phyloP scores from a whole-genome alignment of 2,888 invertebrate genomes.

The Cantharis rufa region DNA sequence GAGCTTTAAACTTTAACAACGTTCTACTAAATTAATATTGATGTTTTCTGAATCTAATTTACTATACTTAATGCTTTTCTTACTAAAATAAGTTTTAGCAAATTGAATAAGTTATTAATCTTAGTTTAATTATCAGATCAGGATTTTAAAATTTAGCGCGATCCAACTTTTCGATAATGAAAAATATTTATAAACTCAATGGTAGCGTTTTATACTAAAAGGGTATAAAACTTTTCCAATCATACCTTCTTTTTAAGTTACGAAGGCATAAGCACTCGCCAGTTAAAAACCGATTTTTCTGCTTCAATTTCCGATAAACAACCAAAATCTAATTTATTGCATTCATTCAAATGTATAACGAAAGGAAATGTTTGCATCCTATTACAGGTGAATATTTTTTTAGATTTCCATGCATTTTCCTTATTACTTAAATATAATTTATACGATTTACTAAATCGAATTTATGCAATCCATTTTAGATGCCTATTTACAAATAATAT shows the following conservation, averaged over 20 bases:
- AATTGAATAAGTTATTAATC: neutral
- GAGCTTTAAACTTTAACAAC: neutral
- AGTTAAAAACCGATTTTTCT: constrained; percentile 2
- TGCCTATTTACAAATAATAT: constrained; percentile 1
- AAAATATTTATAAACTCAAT: neutral
- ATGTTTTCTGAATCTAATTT: neutral
- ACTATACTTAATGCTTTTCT: neutral
- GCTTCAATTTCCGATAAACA: constrained; percentile 3
- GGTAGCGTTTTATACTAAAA: neutral
- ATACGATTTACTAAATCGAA: neutral
- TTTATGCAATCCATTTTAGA: neutral
- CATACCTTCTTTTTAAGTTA: neutral
- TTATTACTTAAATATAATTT: neutral
- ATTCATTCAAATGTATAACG: neutral
- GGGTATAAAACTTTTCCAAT: neutral
- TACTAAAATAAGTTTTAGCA: neutral
- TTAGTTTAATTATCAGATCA: neutral
- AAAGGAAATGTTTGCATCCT: constrained; percentile 9
- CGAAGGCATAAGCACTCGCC: neutral
- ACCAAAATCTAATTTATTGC: constrained; percentile 7
- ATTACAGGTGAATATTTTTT: neutral
- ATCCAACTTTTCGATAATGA: neutral
- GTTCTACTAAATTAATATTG: neutral
- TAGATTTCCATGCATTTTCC: neutral
- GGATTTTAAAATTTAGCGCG: neutral